Base-by-base conservation (phyloP, 23 tunicate genomes). In the Halocynthia roretzi region DNA sequence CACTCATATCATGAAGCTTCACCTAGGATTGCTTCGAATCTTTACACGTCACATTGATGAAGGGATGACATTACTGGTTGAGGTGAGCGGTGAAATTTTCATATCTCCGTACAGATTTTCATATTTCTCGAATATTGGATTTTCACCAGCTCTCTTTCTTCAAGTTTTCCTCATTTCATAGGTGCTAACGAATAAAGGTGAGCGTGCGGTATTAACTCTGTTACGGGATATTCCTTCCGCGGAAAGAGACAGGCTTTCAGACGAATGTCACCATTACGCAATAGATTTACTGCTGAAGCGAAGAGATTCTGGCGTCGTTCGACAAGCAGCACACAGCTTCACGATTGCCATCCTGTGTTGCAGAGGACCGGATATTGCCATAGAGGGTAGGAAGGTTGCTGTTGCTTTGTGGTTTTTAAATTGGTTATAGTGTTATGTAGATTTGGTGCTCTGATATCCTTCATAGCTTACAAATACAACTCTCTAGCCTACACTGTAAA, bases 261-360 rank as follows among this genome's bases (percentile, higher is more conserved):
- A 83, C 48, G 88, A 80, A 44, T 68, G 76, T 23, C 96, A 89
- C 70, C 80, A 64, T 60, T 80, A 79, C 54, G 96, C 89, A 0
- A 80, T 89, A 21, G 79, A 67, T 44, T 15, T 75, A 12, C 81
- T 89, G 0, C 85, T 80, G 61, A 75, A 54, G 17, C 58, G 56
- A 6, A 62, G 88, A 69, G 85, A 80, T 69, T 17, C 66, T 18
- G 85, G 31, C 23, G 56, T 80, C 40, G 96, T 89, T 53, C 57
- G 51, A 61, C 52, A 55, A 19, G 85, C 88, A 12, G 78, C 76
- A 15, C 61, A 80, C 8, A 76, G 85, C 40, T 89, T 89, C 40
- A 84, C 88, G 7, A 63, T 89, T 7, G 96, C 96, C 6, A 84
- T 89, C 15, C 76, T 89, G 1, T 80, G 87, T 69, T 83, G 96